Evolutionary conservation across 2,888 invertebrate species (phyloP), one percentile per base, ranked within the genome.

Genomic region (Drosophila vallismaia): DNA sequence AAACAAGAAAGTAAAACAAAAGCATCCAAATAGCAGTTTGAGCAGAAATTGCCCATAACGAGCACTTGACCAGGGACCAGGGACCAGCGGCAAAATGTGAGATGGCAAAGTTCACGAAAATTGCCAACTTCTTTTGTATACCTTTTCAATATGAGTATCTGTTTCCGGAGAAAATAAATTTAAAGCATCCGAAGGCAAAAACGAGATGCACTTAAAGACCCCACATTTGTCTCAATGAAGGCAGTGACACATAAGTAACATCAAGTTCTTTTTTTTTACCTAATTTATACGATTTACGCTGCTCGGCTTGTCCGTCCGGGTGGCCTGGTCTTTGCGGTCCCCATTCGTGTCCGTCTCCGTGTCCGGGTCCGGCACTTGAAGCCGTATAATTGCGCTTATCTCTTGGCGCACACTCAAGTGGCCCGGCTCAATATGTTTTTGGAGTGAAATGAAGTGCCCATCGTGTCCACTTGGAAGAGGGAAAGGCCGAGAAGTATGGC

Each of bases 321-420:
- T 5, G 12, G 6, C 36, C 12, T 12, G 44, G 56, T 52, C 57
- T 44, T 51, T 55, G 51, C 44, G 50, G 64, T 58, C 56, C 44
- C 59, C 69, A 38, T 54, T 49, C 53, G 51, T 69, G 73, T 40
- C 48, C 60, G 53, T 51, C 54, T 36, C 50, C 53, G 51, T 69
- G 73, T 44, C 48, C 60, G 53, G 54, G 57, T 38, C 50, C 52
- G 31, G 62, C 72, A 72, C 82, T 82, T 76, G 86, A 87, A 72
- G 74, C 86, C 84, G 83, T 88, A 88, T 84, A 84, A 84, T 84
- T 84, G 88, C 86, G 88, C 84, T 84, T 84, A 84, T 84, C 88
- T 84, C 80, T 82, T 82, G 82, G 86, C 88, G 86, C 83, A 78
- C 88, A 87, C 88, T 87, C 88, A 82, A 82, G 79, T 76, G 85